These are phyloP conservation scores for Andrena dorsata DNA, from an alignment of 2,888 invertebrate species.

Conservation along the genomic window DNA sequence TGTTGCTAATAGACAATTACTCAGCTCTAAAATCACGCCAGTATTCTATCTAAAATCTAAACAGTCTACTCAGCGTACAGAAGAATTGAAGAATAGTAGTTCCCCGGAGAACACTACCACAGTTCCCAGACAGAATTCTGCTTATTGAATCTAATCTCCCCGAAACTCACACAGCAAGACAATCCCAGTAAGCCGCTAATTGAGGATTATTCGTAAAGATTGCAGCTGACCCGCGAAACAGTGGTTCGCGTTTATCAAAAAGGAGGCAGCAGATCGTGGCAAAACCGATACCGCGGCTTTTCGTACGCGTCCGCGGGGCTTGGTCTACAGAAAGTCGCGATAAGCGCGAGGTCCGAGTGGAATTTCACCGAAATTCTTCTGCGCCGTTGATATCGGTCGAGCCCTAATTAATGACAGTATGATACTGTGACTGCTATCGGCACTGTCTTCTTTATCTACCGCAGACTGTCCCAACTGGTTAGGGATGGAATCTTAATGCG, in stretches of 20 bases:
- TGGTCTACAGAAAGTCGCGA: conserved; percentile 32
- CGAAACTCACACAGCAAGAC: conserved; percentile 1
- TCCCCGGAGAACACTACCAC: background rate
- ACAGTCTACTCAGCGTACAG: no score
- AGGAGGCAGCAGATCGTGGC: conserved; percentile 11
- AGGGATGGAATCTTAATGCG: conserved; percentile 57
- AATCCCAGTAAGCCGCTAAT: conserved; percentile 23
- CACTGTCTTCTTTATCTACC: conserved; percentile 50
- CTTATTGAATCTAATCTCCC: background rate
- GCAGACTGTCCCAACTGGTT: conserved; percentile 49
- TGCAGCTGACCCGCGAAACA: conserved; percentile 38
- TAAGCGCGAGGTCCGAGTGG: conserved; percentile 34
- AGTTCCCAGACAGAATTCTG: background rate
- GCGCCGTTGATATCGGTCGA: conserved; percentile 37
- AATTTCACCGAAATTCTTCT: conserved; percentile 55
- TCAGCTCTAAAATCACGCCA: background rate
- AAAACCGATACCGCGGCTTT: conserved; percentile 17
- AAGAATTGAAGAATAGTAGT: background rate
- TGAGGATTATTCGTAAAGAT: conserved; percentile 31
- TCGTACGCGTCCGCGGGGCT: conserved; percentile 15
- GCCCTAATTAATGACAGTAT: conserved; percentile 56
- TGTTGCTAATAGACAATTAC: no score
- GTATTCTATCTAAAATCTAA: no score
- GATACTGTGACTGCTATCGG: conserved; percentile 43
- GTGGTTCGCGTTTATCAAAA: conserved; percentile 33